Percentiles rank a stretch among this genome's conserved stretches.
Conservation (phyloP, 2,113 vertebrate genomes). For the Nymphicus hollandicus region DNA sequence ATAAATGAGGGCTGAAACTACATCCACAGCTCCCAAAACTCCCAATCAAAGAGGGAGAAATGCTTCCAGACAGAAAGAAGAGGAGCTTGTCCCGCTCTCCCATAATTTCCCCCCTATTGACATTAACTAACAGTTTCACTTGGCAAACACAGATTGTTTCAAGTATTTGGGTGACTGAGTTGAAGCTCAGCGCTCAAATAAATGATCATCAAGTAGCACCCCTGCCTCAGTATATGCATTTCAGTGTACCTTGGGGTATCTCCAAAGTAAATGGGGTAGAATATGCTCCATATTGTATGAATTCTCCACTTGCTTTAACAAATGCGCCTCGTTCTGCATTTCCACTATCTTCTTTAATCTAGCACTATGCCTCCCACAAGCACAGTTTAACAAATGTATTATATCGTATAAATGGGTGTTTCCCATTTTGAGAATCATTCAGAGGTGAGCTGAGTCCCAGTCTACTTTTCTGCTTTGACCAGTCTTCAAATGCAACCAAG, state of each 20-base stretch:
- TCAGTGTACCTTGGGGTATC: neutral
- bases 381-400: neutral
- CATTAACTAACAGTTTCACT: neutral
- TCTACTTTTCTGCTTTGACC: neutral
- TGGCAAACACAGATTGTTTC: neutral
- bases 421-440: neutral
- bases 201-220: neutral
- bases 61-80: neutral
- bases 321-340: neutral
- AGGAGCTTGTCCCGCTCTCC: neutral
- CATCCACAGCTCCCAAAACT: neutral
- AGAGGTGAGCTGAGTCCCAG: neutral
- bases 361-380: neutral
- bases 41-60: neutral
- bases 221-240: neutral
- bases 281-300: neutral
- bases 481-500: neutral
- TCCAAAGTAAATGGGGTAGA: neutral
- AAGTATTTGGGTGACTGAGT: neutral
- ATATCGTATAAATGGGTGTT: neutral
- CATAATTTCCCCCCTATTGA: neutral
- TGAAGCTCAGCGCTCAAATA: neutral
- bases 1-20: slow-evolving; percentile 1
- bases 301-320: neutral
- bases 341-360: neutral